Conservation (phyloP, 2,797 vertebrate genomes). For the Kryptopterus vitreolus region DNA sequence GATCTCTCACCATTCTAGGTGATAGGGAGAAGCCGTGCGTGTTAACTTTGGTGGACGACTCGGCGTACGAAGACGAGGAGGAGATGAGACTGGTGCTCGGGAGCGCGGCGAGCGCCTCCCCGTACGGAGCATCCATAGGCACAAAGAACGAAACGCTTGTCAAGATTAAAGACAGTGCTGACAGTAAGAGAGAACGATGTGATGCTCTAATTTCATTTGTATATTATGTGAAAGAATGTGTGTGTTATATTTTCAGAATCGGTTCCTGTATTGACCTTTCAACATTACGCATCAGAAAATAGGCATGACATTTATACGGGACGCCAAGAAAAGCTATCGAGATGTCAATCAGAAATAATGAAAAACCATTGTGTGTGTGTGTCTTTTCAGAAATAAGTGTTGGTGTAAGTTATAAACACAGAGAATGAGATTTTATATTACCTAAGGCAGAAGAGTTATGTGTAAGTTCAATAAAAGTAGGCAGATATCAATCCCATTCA, state of each 20-base stretch:
- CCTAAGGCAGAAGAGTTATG: too few relatives aligned
- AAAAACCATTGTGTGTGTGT: not conserved
- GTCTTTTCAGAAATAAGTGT: not conserved
- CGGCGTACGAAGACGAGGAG: constrained; percentile 83
- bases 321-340: not conserved
- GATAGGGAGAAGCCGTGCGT: constrained; percentile 85
- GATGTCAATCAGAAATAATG: not conserved
- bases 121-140: constrained; percentile 86
- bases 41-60: constrained; percentile 82
- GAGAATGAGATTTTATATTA: too few relatives aligned
- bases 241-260: too few relatives aligned
- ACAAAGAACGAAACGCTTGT: constrained; percentile 84
- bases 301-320: not conserved
- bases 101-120: constrained; percentile 79
- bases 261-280: not conserved
- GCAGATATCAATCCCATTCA: not conserved
- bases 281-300: not conserved
- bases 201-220: constrained; percentile 1
- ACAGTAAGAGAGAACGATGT: constrained; percentile 80
- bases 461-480: too few relatives aligned
- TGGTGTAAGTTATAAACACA: not conserved
- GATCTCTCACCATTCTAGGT: constrained; percentile 67
- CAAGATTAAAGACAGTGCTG: constrained; percentile 84
- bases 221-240: not conserved
- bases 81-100: constrained; percentile 89